Percentiles rank a stretch among this genome's conserved stretches.
Conservation (phyloP, 2,113 vertebrate genomes). For the Hucho hucho region DNA sequence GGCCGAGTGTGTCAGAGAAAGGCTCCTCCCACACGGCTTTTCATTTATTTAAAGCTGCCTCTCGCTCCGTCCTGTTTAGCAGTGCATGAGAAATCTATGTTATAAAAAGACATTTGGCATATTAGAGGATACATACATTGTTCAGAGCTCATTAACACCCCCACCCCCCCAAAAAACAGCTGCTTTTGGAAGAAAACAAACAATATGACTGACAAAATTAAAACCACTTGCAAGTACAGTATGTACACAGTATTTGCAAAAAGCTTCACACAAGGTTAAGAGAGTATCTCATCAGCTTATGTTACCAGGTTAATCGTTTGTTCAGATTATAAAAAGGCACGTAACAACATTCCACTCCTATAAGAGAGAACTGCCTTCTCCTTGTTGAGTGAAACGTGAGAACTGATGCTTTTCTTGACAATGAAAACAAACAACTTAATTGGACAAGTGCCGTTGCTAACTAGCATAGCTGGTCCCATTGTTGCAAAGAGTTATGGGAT, state of each 20-base stretch:
- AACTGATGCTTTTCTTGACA: background rate
- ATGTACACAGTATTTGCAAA: conserved; percentile 31
- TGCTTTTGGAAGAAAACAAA: conserved; percentile 83
- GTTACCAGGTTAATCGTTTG: conserved; percentile 36
- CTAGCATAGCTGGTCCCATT: too few species aligned
- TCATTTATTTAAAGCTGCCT: conserved; percentile 81
- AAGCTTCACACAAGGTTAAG: conserved; percentile 36
- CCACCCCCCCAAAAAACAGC: conserved; percentile 59
- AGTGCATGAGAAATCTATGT: conserved; percentile 87
- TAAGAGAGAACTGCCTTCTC: background rate
- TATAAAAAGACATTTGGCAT: conserved; percentile 85
- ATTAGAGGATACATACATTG: conserved; percentile 86
- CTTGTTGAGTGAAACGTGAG: background rate
- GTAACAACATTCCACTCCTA: conserved; percentile 54
- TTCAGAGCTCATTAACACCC: conserved; percentile 84
- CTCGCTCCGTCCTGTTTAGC: conserved; percentile 80
- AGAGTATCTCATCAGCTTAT: conserved; percentile 41
- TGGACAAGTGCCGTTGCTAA: too few species aligned
- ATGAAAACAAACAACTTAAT: too few species aligned
- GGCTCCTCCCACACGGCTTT: conserved; percentile 53
- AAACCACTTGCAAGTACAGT: conserved; percentile 20
- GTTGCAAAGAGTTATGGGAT: too few species aligned
- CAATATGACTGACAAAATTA: conserved; percentile 37
- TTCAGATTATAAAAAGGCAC: conserved; percentile 36
- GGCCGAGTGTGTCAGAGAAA: conserved; percentile 63